Evolutionary conservation across 2,113 vertebrate species (phyloP), one percentile per base, ranked within the genome.

Genomic region (Python bivittatus): DNA sequence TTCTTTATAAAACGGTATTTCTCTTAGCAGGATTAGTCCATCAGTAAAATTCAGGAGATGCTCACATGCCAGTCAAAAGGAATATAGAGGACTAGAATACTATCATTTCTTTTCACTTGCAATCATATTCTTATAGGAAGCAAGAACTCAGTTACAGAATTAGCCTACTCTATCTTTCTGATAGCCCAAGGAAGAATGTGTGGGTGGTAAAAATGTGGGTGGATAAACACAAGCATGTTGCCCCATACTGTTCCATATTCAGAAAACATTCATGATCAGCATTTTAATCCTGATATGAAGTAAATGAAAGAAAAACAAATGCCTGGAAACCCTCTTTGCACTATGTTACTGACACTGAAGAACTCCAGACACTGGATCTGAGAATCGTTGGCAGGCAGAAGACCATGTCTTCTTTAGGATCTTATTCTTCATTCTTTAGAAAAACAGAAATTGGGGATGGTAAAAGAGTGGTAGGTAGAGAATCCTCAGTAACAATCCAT

Each of bases 391-490:
- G 58, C 61, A 96, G 38, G 88, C 38, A 17, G 54, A 91, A 86
- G 92, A 92, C 1, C 29, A 42, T 48, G 88, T 92, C 13, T 90
- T 44, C 27, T 12, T 87, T 57, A 8, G 48, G 93, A 56, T 87
- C 91, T 93, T 88, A 53, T 89, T 88, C 60, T 54, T 29, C 68
- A 58, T 57, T 53, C 95, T 91, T 92, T 56, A 96, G 95, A 91
- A 53, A 38, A 92, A 0, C 72, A 13, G 58, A 87, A 86, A 88
- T 13, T 20, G 44, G 29, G 5, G 79, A 2, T 25, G 27, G 60
- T 27, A n/a, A 33, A 23, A 27, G 57, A 23, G 23, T 6, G 27
- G 20, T 58, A 64, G 27, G 27, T 64, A 64, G 60, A 64, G 60
- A 64, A 23, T 52, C 64, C 54, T 64, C 27, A 42, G 48, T 11